phyloP scores from a whole-genome alignment of 2,888 invertebrate species.

The Brachypterus glaber region DNA sequence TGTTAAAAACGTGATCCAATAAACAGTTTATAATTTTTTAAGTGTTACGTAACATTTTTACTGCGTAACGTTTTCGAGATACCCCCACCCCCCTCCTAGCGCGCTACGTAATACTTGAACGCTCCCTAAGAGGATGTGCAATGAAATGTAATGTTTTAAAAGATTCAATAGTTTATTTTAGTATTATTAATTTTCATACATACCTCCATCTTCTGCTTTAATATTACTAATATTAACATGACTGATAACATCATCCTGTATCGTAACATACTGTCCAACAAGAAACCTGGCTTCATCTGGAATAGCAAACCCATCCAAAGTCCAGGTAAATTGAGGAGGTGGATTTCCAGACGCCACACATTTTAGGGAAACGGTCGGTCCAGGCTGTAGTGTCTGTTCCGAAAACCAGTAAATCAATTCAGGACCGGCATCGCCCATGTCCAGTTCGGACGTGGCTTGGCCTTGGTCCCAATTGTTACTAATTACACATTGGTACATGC shows the following conservation, averaged over 20 bases:
- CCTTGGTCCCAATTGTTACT: conserved; percentile 77
- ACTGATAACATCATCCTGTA: conserved; percentile 87
- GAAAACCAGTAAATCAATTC: conserved; percentile 86
- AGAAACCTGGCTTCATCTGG: conserved; percentile 60
- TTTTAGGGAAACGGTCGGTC: conserved; percentile 82
- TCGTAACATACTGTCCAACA: conserved; percentile 84
- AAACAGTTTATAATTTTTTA: too few species aligned
- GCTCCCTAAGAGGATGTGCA: too few species aligned
- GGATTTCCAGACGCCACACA: conserved; percentile 94
- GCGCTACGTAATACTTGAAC: too few species aligned
- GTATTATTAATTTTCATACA: too few species aligned
- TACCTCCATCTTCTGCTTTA: conserved; percentile 79
- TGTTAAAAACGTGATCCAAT: too few species aligned
- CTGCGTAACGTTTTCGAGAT: too few species aligned
- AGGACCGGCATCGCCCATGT: conserved; percentile 79
- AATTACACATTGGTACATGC: conserved; percentile 87
- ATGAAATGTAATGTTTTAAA: too few species aligned
- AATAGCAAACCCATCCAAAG: conserved; percentile 73
- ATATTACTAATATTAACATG: conserved; percentile 84
- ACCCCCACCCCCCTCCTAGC: too few species aligned
- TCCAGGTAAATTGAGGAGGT: conserved; percentile 86
- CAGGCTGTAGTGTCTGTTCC: conserved; percentile 85
- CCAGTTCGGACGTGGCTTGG: conserved; percentile 71
- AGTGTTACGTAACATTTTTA: too few species aligned
- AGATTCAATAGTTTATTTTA: too few species aligned